Percentiles rank a stretch among this genome's conserved stretches.
These are phyloP conservation scores for Tupaia tana DNA, from an alignment of 2,113 vertebrate species.

Conservation along the genomic window DNA sequence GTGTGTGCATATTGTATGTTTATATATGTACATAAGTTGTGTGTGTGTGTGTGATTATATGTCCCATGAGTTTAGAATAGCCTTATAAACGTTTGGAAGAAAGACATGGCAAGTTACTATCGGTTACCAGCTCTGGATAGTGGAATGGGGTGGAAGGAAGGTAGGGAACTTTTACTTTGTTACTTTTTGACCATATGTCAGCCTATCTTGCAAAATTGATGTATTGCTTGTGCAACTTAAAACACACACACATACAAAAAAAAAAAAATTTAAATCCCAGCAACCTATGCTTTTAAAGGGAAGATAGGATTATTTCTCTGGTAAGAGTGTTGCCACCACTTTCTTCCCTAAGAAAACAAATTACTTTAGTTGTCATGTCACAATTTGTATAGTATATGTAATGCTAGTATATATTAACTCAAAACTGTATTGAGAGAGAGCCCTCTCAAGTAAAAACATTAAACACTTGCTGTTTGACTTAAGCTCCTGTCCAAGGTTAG, in stretches of 20 bases:
- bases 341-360: background rate
- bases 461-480: background rate
- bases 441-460: background rate
- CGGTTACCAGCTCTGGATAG: background rate
- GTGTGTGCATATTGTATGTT: background rate
- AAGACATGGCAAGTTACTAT: background rate
- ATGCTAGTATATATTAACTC: background rate
- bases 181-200: background rate
- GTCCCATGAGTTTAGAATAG: slow-evolving; percentile 7
- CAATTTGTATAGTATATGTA: background rate
- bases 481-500: background rate
- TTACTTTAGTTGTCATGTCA: background rate
- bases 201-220: background rate
- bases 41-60: background rate
- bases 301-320: slow-evolving; percentile 13
- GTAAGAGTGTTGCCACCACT: background rate
- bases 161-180: background rate
- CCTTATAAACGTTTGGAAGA: slow-evolving; percentile 39
- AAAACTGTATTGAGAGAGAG: background rate
- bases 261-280: background rate
- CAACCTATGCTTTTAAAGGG: background rate
- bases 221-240: slow-evolving; percentile 12
- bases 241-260: background rate
- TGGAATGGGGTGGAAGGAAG: background rate
- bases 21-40: background rate